These are phyloP conservation scores for Nestor notabilis DNA, from an alignment of 2,113 vertebrate species.

Conservation along the genomic window DNA sequence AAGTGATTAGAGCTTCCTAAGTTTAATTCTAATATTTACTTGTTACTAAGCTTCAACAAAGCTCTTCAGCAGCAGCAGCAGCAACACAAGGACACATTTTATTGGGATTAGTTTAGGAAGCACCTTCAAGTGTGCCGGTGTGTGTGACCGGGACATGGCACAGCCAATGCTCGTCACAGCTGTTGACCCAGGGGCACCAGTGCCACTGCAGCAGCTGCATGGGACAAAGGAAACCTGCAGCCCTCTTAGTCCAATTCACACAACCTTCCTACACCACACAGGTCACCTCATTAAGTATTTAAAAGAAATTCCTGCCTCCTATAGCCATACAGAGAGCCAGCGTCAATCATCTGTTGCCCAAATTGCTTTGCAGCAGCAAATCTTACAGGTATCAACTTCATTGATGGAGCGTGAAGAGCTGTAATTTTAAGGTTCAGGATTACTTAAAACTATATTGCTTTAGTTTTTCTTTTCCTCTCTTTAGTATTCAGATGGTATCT, in stretches of 20 bases:
- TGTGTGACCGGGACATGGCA: accelerated
- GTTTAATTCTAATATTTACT: background rate
- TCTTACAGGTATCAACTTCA: background rate
- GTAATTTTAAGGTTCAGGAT: background rate
- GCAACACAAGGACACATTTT: background rate
- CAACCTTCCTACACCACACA: background rate
- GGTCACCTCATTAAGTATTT: accelerated
- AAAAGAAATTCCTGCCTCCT: background rate
- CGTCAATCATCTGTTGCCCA: background rate
- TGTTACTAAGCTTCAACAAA: background rate
- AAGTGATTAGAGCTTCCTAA: background rate
- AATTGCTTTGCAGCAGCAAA: background rate
- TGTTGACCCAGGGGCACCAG: background rate
- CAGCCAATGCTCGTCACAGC: accelerated
- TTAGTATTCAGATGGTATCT: background rate
- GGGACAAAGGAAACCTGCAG: background rate
- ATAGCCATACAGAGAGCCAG: accelerated
- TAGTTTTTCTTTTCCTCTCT: background rate
- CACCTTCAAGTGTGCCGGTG: accelerated
- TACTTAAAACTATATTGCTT: background rate
- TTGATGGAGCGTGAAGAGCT: background rate
- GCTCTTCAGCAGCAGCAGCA: background rate
- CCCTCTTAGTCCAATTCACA: background rate
- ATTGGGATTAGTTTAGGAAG: background rate
- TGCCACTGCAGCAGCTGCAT: background rate